Conservation (phyloP, 2,888 invertebrate species). For the Drosophila colorata region DNA sequence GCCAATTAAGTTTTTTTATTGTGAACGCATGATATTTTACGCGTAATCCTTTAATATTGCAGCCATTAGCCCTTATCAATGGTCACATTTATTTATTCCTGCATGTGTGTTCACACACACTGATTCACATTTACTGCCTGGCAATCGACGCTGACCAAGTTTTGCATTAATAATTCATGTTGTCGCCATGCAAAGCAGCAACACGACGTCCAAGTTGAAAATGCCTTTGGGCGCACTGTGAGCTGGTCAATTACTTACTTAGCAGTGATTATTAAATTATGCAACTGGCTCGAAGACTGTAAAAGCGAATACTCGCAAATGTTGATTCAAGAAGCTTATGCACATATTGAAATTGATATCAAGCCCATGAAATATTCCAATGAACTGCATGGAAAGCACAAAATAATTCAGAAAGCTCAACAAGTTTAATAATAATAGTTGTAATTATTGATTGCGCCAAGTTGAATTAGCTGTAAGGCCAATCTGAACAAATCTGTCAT, state of each 20-base stretch:
- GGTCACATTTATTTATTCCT: too few relatives aligned
- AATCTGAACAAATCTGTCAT: neutral
- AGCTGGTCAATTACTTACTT: conserved; percentile 40
- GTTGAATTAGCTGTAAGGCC: neutral
- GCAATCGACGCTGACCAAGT: conserved; percentile 42
- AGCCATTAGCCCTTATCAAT: neutral
- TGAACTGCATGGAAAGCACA: too few relatives aligned
- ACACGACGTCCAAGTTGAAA: neutral
- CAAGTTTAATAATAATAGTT: neutral
- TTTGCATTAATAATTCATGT: conserved; percentile 32
- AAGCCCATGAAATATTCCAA: conserved; percentile 7
- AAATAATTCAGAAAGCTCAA: neutral
- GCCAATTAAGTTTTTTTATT: conserved; percentile 42
- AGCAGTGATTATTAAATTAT: conserved; percentile 35
- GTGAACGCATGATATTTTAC: conserved; percentile 41
- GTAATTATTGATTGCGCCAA: neutral
- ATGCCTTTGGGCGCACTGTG: conserved; percentile 15
- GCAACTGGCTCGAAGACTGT: conserved; percentile 11
- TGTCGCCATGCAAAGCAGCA: conserved; percentile 16
- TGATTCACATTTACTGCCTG: conserved; percentile 13
- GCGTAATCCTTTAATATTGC: conserved; percentile 35
- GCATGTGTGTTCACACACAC: neutral
- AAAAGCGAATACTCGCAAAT: conserved; percentile 16
- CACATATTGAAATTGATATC: conserved; percentile 35
- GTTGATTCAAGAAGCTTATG: conserved; percentile 20